Conservation (phyloP, 1,140 invertebrate species). For the Coptotermes formosanus region DNA sequence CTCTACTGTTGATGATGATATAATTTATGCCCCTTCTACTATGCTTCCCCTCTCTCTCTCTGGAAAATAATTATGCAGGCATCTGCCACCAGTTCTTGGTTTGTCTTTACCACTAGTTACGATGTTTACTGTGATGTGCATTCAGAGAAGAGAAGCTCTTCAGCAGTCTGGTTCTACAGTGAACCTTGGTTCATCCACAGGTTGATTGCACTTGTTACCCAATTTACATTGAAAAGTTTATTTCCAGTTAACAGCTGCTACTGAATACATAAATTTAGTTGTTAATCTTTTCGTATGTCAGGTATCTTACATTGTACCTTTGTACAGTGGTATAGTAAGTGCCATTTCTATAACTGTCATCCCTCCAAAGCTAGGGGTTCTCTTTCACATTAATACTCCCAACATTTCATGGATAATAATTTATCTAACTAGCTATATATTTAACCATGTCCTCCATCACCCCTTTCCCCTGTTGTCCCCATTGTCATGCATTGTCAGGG, state of each 20-base stretch:
- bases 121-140: no score
- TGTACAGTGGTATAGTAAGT: not conserved
- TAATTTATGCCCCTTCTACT: no score
- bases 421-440: not conserved
- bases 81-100: no score
- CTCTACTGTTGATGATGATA: no score
- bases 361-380: not conserved
- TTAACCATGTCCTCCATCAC: not conserved
- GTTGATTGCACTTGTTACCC: conserved; percentile 33
- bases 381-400: no score
- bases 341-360: not conserved
- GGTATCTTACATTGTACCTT: not conserved
- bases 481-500: not conserved
- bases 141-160: not conserved
- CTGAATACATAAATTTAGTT: no score
- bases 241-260: not conserved
- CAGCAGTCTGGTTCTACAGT: not conserved
- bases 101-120: no score
- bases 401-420: not conserved
- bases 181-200: not conserved
- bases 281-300: no score
- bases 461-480: not conserved
- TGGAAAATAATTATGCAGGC: no score
- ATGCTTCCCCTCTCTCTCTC: no score
- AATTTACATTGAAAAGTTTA: conserved; percentile 28